A percentile compares a stretch with the other conserved stretches of the same genome.
Conservation (phyloP, 64 coral and sea anemone species). For the Stichodactyla mertensii region DNA sequence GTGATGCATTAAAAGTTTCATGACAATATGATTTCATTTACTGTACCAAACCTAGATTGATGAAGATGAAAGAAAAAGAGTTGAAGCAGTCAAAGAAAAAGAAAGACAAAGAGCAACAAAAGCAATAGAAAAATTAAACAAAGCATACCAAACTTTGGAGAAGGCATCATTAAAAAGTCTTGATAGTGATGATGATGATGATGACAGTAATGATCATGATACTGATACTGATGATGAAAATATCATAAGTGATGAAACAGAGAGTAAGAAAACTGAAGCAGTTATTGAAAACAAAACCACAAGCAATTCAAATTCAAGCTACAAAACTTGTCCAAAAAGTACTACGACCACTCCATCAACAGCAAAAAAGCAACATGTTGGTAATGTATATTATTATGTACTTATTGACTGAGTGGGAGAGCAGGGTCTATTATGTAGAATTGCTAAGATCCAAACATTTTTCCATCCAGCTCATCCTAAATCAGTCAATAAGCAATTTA, state of each 20-base stretch:
- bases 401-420: too few relatives aligned
- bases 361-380: neutral
- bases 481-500: too few relatives aligned
- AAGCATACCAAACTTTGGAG: constrained; percentile 9
- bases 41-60: constrained; percentile 44
- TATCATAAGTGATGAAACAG: neutral
- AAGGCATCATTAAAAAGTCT: neutral
- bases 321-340: neutral
- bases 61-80: constrained; percentile 80
- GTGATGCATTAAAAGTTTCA: neutral
- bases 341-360: neutral
- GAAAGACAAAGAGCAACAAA: constrained; percentile 70
- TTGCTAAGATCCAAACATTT: too few relatives aligned
- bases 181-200: constrained; percentile 39
- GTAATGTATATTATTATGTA: too few relatives aligned
- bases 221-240: neutral
- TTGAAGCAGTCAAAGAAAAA: constrained; percentile 80
- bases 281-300: neutral
- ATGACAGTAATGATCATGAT: neutral
- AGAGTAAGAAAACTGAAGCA: neutral
- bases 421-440: too few relatives aligned
- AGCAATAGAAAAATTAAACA: constrained; percentile 87
- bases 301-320: neutral
- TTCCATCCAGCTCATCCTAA: too few relatives aligned
- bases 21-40: neutral